These are phyloP conservation scores for Acromyrmex echinatior DNA, from an alignment of 1,140 invertebrate genomes.

Conservation along the genomic window DNA sequence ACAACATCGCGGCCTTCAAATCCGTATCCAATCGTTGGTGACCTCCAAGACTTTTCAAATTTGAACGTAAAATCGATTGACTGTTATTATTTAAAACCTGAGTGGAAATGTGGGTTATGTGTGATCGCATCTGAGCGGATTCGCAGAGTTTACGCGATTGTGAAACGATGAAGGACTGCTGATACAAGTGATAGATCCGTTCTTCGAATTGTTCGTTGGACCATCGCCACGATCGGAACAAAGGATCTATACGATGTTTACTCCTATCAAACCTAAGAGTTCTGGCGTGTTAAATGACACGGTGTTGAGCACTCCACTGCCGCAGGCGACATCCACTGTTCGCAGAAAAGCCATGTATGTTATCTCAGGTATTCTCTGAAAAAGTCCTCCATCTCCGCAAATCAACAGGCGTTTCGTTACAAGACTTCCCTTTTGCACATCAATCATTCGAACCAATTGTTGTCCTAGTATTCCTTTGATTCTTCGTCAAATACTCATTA, in stretches of 20 bases:
- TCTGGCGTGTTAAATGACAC: conserved; percentile 74
- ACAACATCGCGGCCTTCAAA: conserved; percentile 13
- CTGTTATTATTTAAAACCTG: conserved; percentile 57
- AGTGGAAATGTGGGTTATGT: not conserved
- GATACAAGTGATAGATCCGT: not conserved
- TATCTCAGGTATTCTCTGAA: not conserved
- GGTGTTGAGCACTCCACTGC: conserved; percentile 77
- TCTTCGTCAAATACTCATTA: not conserved
- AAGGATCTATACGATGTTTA: conserved; percentile 61
- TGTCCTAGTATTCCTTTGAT: not conserved
- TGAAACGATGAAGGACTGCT: not conserved
- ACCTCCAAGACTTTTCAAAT: conserved; percentile 70
- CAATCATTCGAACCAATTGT: not conserved
- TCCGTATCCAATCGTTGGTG: conserved; percentile 55
- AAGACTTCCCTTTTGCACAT: not conserved
- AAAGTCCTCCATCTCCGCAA: not conserved
- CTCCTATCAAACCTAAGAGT: conserved; percentile 45
- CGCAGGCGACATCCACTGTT: conserved; percentile 82
- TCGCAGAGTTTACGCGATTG: not conserved
- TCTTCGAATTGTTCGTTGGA: not conserved
- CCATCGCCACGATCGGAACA: not conserved
- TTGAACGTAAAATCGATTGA: conserved; percentile 70
- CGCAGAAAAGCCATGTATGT: conserved; percentile 76
- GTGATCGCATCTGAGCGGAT: not conserved
- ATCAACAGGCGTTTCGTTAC: not conserved